Evolutionary conservation across 1,140 invertebrate species (phyloP).

Genomic region (Trichoplusia ni): DNA sequence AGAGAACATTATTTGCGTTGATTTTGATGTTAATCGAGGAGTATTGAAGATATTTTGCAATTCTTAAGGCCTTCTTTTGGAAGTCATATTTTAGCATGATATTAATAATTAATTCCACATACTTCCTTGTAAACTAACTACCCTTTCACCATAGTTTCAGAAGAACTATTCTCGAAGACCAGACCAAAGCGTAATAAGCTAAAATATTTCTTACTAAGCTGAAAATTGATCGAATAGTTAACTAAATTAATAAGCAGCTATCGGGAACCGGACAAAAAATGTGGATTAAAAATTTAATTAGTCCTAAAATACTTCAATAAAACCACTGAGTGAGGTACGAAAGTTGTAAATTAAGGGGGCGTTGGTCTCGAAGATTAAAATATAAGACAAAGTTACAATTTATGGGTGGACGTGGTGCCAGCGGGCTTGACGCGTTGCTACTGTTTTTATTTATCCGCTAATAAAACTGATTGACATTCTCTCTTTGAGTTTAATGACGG

Average conservation of each 20-base stretch:
- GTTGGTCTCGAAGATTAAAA: conserved; percentile 52
- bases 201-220: conserved; percentile 14
- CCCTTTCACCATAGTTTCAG: neutral
- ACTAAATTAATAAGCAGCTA: conserved; percentile 42
- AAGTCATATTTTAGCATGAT: too few relatives aligned
- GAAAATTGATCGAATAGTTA: conserved; percentile 46
- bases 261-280: conserved; percentile 19
- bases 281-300: conserved; percentile 69
- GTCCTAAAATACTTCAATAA: conserved; percentile 64
- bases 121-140: neutral
- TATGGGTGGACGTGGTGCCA: conserved; percentile 51
- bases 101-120: neutral
- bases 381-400: conserved; percentile 58
- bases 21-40: too few relatives aligned
- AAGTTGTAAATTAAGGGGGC: conserved; percentile 63
- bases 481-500: conserved; percentile 59
- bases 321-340: conserved; percentile 52
- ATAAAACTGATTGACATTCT: conserved; percentile 77
- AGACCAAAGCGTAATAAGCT: neutral
- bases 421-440: conserved; percentile 48
- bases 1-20: too few relatives aligned
- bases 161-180: conserved; percentile 8
- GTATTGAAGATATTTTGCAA: too few relatives aligned
- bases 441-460: conserved; percentile 73
- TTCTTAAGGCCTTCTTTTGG: too few relatives aligned